Evolutionary conservation across 2,113 vertebrate genomes (phyloP).

Genomic region (Nesogale talazaci): DNA sequence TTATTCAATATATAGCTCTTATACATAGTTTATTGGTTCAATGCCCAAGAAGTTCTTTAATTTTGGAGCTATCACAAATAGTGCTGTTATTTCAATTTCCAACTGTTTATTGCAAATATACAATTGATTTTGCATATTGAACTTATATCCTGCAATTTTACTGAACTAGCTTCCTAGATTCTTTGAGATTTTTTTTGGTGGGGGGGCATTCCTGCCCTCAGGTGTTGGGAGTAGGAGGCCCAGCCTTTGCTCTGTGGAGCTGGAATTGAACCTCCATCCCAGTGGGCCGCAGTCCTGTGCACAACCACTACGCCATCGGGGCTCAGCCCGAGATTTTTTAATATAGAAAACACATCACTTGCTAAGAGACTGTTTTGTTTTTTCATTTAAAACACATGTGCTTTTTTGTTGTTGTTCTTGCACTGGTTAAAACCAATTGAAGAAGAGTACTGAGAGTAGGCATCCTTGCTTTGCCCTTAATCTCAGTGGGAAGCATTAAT

Average conservation of each 20-base stretch:
- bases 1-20: not conserved
- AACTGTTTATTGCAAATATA: not conserved
- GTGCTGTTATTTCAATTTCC: slow-evolving; percentile 4
- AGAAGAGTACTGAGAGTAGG: not conserved
- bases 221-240: no score
- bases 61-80: not conserved
- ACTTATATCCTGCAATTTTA: not conserved
- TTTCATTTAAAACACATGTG: not conserved
- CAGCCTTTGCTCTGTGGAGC: no score
- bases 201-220: no score
- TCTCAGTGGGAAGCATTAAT: not conserved
- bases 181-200: not conserved
- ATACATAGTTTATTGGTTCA: not conserved
- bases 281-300: no score
- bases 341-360: not conserved
- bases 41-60: not conserved
- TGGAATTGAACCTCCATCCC: no score
- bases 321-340: not conserved
- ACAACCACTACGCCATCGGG: no score
- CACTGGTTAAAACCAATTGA: not conserved
- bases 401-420: not conserved
- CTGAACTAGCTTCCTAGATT: not conserved
- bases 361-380: not conserved
- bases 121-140: not conserved
- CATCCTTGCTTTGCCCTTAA: not conserved